Percentiles rank a stretch among this genome's conserved stretches.
Evolutionary conservation across 2,113 vertebrate genomes (phyloP).

Genomic region (Geococcyx californianus): DNA sequence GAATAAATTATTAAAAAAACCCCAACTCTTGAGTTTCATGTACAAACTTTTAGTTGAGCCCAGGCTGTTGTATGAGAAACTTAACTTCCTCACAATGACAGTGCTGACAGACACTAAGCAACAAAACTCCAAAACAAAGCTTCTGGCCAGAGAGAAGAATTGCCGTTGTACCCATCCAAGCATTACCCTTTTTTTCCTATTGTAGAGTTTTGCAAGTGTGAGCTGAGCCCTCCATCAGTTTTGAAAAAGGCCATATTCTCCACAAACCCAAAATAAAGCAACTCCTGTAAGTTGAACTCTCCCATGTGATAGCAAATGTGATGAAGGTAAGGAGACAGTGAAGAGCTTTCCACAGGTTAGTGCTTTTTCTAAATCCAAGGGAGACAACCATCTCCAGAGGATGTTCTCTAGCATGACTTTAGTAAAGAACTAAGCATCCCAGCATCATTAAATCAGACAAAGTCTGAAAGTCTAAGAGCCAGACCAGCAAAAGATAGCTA

Average conservation of each 20-base stretch:
- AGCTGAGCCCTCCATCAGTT: not conserved
- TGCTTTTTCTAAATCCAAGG: not conserved
- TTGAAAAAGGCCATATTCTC: not conserved
- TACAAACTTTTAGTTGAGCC: not conserved
- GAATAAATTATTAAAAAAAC: not conserved
- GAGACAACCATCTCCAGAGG: not conserved
- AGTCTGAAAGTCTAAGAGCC: not conserved
- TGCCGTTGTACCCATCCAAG: not conserved
- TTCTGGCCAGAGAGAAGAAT: not conserved
- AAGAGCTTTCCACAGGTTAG: not conserved
- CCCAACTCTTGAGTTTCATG: not conserved
- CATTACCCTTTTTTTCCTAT: not conserved
- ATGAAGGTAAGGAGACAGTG: not conserved
- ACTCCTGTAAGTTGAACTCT: not conserved
- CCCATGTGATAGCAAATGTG: not conserved
- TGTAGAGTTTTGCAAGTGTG: not conserved
- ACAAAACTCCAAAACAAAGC: constrained; percentile 23
- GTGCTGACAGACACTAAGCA: constrained; percentile 41
- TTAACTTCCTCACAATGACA: not conserved
- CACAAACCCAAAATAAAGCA: not conserved
- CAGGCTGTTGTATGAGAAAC: not conserved
- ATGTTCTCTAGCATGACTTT: not conserved
- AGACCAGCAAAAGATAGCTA: not conserved
- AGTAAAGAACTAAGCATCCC: not conserved
- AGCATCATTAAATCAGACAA: not conserved